These are phyloP conservation scores for Pterobdella sp. DNA, from an alignment of 2,888 invertebrate species.

Conservation along the genomic window DNA sequence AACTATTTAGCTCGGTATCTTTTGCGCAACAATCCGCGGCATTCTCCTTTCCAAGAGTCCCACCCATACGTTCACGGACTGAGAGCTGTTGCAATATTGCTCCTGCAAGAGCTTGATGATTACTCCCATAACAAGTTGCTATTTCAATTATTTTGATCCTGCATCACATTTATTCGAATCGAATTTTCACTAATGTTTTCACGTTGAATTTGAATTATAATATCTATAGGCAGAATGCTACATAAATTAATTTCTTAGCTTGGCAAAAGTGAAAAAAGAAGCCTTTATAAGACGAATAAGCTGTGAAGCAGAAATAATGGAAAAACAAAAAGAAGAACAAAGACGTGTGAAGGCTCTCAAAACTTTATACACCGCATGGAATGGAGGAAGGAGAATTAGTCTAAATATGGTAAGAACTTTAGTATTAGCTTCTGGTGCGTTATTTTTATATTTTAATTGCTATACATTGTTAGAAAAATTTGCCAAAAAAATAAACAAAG, in stretches of 20 bases:
- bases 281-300: constrained; percentile 46
- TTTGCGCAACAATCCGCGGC: constrained; percentile 51
- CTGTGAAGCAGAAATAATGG: constrained; percentile 42
- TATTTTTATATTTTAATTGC: background rate
- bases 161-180: too few relatives aligned
- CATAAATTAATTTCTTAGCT: constrained; percentile 22
- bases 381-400: constrained; percentile 41
- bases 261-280: constrained; percentile 48
- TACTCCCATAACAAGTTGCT: constrained; percentile 51
- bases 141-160: too few relatives aligned
- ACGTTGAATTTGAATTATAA: too few relatives aligned
- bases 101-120: constrained; percentile 46
- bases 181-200: too few relatives aligned
- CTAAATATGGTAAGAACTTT: constrained; percentile 44
- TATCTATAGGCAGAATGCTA: too few relatives aligned
- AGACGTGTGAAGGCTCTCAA: constrained; percentile 41
- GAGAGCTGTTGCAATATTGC: constrained; percentile 46
- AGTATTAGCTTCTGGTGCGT: background rate
- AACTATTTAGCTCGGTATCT: constrained; percentile 51
- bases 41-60: constrained; percentile 50
- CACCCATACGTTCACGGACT: constrained; percentile 50
- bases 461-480: too few relatives aligned
- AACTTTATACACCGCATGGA: constrained; percentile 47
- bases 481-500: too few relatives aligned
- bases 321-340: constrained; percentile 41